Evolutionary conservation across 2,797 vertebrate genomes (phyloP), one percentile per base, ranked within the genome.

Genomic region (Momotus momota): DNA sequence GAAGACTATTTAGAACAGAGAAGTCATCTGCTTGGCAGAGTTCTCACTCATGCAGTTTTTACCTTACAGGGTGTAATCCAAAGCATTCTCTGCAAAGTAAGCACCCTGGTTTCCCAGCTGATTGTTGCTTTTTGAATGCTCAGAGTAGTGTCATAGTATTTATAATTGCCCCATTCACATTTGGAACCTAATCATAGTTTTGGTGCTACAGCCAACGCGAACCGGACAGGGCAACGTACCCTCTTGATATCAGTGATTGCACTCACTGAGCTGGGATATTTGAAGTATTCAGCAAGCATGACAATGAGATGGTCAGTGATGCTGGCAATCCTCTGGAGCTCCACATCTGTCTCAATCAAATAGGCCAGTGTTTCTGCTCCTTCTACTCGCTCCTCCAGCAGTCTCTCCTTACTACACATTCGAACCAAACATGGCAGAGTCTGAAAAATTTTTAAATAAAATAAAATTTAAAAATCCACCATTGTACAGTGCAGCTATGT

Each of bases 231-330:
- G 94, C 81, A 91, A 97, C 98, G 10, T 97, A 99, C 99, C 99
- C 99, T 99, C 97, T 99, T 99, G 97, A 99, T 99, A 97, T 99
- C 99, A 9, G 99, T 98, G 98, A 99, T 99, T 95, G 99, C 99
- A 17, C 99, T 99, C 97, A 99, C 99, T 5, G 99, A 99, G 98
- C 99, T 99, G 88, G 99, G 99, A 93, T 99, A 99, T 96, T 99
- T 99, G 98, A 99, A 99, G 98, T 99, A 99, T 98, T 99, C 99
- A 0, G 99, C 99, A 90, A 99, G 97, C 99, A 99, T 99, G 93
- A 98, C 98, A 86, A 99, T 99, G 90, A 99, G 98, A 97, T 99
- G 99, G 97, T 99, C 99, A 0, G 99, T 99, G 96, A 99, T 99
- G 97, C 99, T 99, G 70, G 99, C 99, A n/a, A 99, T 99, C 92